Evolutionary conservation across 2,113 vertebrate species (phyloP), one percentile per base, ranked within the genome.

Genomic region (Dipodomys merriami): DNA sequence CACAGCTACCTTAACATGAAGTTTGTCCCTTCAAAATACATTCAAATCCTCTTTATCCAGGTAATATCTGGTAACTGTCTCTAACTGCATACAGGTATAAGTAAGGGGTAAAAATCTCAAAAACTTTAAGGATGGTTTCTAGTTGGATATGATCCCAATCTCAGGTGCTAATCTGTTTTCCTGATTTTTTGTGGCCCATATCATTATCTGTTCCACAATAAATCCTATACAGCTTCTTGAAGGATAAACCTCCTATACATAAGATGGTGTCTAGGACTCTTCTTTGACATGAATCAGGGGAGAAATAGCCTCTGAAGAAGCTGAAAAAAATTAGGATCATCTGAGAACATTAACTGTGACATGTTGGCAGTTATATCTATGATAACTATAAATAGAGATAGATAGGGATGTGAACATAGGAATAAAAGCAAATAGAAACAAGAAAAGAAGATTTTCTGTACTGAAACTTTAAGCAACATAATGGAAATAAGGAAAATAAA

Each of bases 401-500:
- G 91, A 7, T 39, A 5, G 6, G 39, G 0, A 79, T 23, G 57
- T 71, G 12, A 44, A 88, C 88, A 86, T 46, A 0, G 33, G 53
- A 85, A 68, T 27, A 78, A 73, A 57, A 91, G 3, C 22, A 93
- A 82, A 82, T 60, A 29, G 81, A 82, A 90, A 10, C 67, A 64
- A 86, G 6, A 1, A 83, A 13, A 81, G 67, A 88, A 20, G 6
- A 6, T 27, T 49, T 85, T 73, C 49, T 65, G 7, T 74, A 46
- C 1, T 90, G 29, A 90, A 84, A 81, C 5, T 65, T 95, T 60
- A 93, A 27, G 72, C 68, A 81, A 77, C 1, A 22, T 46, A 49
- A 72, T 90, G 13, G 29, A 87, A 74, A 71, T 83, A 71, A 73
- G 57, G 49, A 90, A 84, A 94, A 88, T 65, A 78, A 64, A 91